A percentile compares a stretch with the other conserved stretches of the same genome.
Evolutionary conservation across 2,113 vertebrate genomes (phyloP).

Genomic region (Gadus macrocephalus): DNA sequence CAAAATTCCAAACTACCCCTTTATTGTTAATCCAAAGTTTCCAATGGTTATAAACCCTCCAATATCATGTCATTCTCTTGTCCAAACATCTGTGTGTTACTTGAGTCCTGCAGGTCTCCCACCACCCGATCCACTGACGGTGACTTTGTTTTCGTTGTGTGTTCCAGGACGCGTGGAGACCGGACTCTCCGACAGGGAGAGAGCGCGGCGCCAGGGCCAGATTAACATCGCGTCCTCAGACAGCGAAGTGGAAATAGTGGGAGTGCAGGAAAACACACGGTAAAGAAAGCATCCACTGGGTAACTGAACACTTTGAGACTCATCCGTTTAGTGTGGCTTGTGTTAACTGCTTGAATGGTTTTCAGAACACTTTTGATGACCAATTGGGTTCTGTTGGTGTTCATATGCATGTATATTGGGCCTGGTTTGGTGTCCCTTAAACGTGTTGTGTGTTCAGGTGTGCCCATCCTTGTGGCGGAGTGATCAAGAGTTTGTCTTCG

Average conservation of each 20-base stretch:
- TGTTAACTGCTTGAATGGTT: no score
- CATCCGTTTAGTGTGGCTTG: neutral
- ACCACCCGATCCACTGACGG: conserved; percentile 12
- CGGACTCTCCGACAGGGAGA: conserved; percentile 74
- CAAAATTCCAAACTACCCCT: no score
- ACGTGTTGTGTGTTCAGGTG: conserved; percentile 68
- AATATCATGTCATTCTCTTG: conserved; percentile 27
- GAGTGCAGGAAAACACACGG: conserved; percentile 92
- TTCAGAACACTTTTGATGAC: no score
- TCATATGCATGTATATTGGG: neutral
- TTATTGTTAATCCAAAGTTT: conserved; percentile 4
- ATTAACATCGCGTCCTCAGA: conserved; percentile 88
- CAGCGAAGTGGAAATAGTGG: conserved; percentile 96
- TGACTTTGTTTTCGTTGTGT: conserved; percentile 39
- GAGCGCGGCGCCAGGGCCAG: conserved; percentile 80
- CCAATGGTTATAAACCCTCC: neutral
- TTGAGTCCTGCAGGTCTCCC: conserved; percentile 35
- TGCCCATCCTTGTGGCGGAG: conserved; percentile 86
- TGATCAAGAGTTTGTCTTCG: conserved; percentile 92
- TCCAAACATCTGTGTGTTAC: conserved; percentile 33
- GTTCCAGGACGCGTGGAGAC: conserved; percentile 81
- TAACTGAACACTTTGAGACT: neutral
- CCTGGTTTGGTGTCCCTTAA: no score
- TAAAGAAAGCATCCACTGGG: conserved; percentile 52
- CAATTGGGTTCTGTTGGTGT: neutral